Percentiles rank a stretch among this genome's conserved stretches.
Conservation (phyloP, 2,797 vertebrate genomes). For the Octomys mimax region DNA sequence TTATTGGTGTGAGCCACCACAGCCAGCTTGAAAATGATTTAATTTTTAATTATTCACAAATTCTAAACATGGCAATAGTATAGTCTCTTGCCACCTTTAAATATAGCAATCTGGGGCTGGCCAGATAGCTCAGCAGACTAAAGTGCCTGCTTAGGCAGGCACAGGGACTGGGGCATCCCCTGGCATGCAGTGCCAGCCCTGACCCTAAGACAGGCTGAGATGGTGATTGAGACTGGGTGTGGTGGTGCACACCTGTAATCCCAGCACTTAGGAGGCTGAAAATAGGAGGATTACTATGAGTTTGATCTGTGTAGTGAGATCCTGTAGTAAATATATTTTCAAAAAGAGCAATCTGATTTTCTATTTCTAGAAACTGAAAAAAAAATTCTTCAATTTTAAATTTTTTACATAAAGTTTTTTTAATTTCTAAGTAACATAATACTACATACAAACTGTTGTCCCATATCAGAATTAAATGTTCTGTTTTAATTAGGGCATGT, state of each 20-base stretch:
- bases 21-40: neutral
- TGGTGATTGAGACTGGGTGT: too few relatives aligned
- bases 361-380: constrained; percentile 53
- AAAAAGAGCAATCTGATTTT: neutral
- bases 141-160: too few relatives aligned
- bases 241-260: too few relatives aligned
- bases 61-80: constrained; percentile 30
- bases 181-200: too few relatives aligned
- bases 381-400: constrained; percentile 41
- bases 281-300: too few relatives aligned
- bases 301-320: too few relatives aligned
- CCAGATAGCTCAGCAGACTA: too few relatives aligned
- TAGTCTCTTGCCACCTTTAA: constrained; percentile 46
- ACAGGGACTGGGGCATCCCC: too few relatives aligned
- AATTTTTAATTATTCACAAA: constrained; percentile 47
- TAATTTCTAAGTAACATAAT: constrained; percentile 46
- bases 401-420: neutral
- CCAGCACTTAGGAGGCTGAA: too few relatives aligned
- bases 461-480: constrained; percentile 34
- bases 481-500: constrained; percentile 34
- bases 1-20: neutral
- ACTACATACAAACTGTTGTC: constrained; percentile 20
- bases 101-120: neutral
- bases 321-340: too few relatives aligned
- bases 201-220: too few relatives aligned